These are phyloP conservation scores for Lepidonotus clava DNA, from an alignment of 2,888 invertebrate genomes.

Conservation along the genomic window DNA sequence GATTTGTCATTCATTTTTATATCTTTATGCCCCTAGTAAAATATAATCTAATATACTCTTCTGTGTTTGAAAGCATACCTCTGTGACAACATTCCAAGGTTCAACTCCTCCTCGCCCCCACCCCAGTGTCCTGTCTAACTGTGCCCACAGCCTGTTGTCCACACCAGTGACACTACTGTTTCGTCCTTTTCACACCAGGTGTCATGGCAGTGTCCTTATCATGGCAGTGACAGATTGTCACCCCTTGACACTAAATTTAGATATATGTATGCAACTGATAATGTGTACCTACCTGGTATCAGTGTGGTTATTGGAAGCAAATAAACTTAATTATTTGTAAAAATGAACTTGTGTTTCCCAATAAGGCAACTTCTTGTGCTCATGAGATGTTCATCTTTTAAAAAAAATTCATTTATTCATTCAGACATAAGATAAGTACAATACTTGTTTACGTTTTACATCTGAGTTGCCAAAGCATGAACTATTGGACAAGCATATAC, in stretches of 20 bases:
- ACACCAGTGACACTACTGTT: neutral
- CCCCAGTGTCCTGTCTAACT: neutral
- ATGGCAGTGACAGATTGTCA: too few relatives aligned
- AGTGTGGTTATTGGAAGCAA: neutral
- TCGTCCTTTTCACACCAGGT: neutral
- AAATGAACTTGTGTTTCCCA: too few relatives aligned
- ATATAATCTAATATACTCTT: neutral
- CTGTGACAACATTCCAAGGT: neutral
- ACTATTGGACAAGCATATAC: too few relatives aligned
- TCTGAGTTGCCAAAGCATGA: too few relatives aligned
- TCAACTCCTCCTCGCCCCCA: neutral
- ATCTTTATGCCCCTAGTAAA: neutral
- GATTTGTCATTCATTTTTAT: too few relatives aligned
- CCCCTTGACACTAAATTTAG: neutral
- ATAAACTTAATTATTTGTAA: neutral
- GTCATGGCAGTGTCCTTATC: too few relatives aligned
- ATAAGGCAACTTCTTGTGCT: too few relatives aligned
- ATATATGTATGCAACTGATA: neutral
- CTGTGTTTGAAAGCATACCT: neutral
- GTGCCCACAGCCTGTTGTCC: neutral
- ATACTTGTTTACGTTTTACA: too few relatives aligned
- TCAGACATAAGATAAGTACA: too few relatives aligned
- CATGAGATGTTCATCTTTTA: too few relatives aligned
- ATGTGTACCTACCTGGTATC: conserved; percentile 13
- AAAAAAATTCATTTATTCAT: too few relatives aligned